These are phyloP conservation scores for Glaucidium brasilianum DNA, from an alignment of 2,113 vertebrate genomes.

Conservation along the genomic window DNA sequence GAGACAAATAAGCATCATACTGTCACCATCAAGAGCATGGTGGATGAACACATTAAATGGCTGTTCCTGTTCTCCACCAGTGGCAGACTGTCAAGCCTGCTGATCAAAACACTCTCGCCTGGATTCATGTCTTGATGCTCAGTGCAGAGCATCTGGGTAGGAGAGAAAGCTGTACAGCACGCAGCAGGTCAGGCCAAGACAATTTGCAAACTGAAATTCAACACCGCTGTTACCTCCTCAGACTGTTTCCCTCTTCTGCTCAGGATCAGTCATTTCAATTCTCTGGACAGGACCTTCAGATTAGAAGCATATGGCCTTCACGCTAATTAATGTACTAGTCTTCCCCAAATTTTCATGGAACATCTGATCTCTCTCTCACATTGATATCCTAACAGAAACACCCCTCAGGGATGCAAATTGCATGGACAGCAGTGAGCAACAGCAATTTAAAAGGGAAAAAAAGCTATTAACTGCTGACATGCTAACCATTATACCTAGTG, in stretches of 20 bases:
- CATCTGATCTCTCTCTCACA: background rate
- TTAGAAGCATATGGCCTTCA: background rate
- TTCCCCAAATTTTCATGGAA: background rate
- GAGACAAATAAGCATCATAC: no score
- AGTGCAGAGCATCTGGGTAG: background rate
- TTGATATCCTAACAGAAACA: background rate
- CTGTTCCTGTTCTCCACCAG: background rate
- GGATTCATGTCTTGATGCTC: background rate
- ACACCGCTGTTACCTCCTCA: background rate
- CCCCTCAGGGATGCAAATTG: background rate
- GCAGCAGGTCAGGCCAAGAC: background rate
- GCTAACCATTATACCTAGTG: background rate
- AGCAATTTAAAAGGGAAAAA: background rate
- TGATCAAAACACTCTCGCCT: background rate
- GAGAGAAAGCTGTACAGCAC: background rate
- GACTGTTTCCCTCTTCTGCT: background rate
- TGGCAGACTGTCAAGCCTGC: background rate
- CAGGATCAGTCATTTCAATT: background rate
- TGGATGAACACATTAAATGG: background rate
- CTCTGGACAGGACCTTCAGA: background rate
- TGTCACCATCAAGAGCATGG: background rate
- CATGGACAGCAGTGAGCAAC: background rate
- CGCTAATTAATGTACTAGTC: background rate
- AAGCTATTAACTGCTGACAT: background rate
- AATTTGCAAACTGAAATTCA: background rate